These are phyloP conservation scores for Arizona elegans DNA, from an alignment of 2,113 vertebrate species.

Conservation along the genomic window DNA sequence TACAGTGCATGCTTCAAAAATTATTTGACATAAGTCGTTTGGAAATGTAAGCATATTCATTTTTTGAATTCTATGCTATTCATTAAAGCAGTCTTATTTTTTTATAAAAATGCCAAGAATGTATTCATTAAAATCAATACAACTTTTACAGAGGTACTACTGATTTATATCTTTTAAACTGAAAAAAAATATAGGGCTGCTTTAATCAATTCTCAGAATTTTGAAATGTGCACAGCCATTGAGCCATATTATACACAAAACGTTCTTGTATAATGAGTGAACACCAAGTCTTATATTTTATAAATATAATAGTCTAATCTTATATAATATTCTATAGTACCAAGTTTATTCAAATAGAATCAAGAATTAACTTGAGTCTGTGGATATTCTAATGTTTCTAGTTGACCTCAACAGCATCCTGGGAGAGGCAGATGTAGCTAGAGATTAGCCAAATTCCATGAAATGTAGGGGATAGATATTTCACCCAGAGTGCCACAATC, in stretches of 20 bases:
- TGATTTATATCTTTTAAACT: not conserved
- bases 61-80: not conserved
- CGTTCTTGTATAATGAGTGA: not conserved
- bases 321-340: not conserved
- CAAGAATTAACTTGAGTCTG: not conserved
- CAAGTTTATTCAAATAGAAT: not conserved
- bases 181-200: not conserved
- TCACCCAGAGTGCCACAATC: not conserved
- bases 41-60: not conserved
- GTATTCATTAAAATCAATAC: not conserved
- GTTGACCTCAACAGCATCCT: not conserved
- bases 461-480: not conserved
- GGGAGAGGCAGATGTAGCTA: not conserved
- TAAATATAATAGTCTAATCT: not conserved
- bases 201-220: not conserved
- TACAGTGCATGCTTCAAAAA: not conserved
- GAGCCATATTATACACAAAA: not conserved
- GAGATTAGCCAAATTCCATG: not conserved
- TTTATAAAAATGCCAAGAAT: not conserved
- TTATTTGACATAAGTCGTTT: not conserved
- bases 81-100: not conserved
- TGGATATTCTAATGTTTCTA: not conserved
- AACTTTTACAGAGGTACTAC: not conserved
- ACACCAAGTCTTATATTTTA: not conserved
- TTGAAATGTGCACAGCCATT: not conserved